phyloP scores from a whole-genome alignment of 2,888 invertebrate species.

The Tyria jacobaeae region DNA sequence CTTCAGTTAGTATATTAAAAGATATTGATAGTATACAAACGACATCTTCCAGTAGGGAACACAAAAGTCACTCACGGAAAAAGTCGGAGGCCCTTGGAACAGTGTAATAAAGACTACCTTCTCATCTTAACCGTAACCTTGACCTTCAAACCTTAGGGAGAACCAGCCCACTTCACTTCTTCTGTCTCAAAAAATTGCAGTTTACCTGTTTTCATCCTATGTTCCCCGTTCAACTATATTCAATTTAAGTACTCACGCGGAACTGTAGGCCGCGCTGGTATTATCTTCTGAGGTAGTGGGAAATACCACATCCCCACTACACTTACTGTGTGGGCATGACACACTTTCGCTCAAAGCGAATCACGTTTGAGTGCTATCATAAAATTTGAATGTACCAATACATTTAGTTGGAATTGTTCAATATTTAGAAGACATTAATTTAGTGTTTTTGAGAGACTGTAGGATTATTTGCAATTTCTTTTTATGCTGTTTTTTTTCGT shows the following conservation, averaged over 20 bases:
- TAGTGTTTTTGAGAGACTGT: neutral
- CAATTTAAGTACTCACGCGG: neutral
- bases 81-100: too few species aligned
- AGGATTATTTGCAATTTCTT: neutral
- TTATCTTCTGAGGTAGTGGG: conserved; percentile 50
- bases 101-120: too few species aligned
- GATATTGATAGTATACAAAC: too few species aligned
- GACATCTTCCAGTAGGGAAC: too few species aligned
- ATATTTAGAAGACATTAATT: conserved; percentile 9
- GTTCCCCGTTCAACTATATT: neutral
- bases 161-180: too few species aligned
- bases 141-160: too few species aligned
- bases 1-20: too few species aligned
- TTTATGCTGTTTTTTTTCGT: neutral
- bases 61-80: too few species aligned
- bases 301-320: conserved; percentile 64
- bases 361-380: conserved; percentile 49
- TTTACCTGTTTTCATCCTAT: neutral
- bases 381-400: conserved; percentile 49
- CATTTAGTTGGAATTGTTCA: conserved; percentile 13
- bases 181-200: neutral
- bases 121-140: too few species aligned
- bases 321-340: conserved; percentile 66
- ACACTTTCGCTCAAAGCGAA: conserved; percentile 71
- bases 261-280: conserved; percentile 19